A percentile compares a stretch with the other conserved stretches of the same genome.
phyloP scores from a whole-genome alignment of 2,113 vertebrate species.

The Cisticola juncidis region DNA sequence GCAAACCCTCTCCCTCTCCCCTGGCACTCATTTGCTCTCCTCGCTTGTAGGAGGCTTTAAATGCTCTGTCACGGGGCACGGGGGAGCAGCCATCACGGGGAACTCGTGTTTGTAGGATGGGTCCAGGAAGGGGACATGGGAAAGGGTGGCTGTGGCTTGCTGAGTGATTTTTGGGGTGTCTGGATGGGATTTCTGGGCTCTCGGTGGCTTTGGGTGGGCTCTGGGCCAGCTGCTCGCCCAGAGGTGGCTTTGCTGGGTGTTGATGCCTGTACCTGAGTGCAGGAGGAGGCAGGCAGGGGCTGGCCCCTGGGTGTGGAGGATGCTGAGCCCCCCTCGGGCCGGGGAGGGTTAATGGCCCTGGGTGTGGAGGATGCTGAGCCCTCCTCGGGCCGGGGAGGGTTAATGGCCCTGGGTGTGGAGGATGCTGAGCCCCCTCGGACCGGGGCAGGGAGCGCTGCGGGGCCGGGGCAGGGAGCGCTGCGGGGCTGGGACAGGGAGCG shows the following conservation, averaged over 20 bases:
- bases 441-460: too few species aligned
- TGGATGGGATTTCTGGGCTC: background rate
- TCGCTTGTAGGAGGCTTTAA: background rate
- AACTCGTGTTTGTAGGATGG: background rate
- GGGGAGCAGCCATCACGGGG: background rate
- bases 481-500: background rate
- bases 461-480: too few species aligned
- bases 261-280: background rate
- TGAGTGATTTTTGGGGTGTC: rapidly evolving
- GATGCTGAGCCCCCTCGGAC: too few species aligned
- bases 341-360: background rate
- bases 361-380: too few species aligned
- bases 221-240: background rate
- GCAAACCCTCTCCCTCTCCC: constrained; percentile 60
- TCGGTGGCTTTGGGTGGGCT: background rate
- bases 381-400: too few species aligned
- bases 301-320: background rate
- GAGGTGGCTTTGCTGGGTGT: background rate
- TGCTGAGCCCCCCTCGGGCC: background rate
- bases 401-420: too few species aligned
- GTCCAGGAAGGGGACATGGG: rapidly evolving
- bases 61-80: background rate
- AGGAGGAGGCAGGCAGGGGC: background rate
- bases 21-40: constrained; percentile 36
- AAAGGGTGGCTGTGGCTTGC: background rate